phyloP scores from a whole-genome alignment of 2,797 vertebrate genomes.

The Hippoglossus hippoglossus region DNA sequence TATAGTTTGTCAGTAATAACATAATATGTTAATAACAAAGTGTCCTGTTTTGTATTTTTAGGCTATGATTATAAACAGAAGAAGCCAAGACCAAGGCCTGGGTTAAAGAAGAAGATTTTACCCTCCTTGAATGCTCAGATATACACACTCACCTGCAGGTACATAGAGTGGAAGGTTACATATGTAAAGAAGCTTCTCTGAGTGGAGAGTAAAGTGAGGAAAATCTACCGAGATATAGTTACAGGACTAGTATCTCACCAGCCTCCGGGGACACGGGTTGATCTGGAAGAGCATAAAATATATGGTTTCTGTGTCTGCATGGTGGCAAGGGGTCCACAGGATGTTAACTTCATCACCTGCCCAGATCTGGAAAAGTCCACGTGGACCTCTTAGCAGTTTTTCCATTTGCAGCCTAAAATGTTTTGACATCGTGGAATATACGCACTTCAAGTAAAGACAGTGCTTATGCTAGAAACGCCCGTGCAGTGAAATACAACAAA shows the following conservation, averaged over 20 bases:
- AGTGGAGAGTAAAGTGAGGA: background rate
- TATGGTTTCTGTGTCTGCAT: no score
- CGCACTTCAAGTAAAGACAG: no score
- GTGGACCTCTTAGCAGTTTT: no score
- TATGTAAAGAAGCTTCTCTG: slow-evolving; percentile 4
- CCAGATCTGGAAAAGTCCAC: no score
- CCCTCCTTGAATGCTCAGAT: slow-evolving; percentile 89
- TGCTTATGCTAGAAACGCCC: no score
- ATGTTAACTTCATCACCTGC: no score
- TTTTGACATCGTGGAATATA: no score
- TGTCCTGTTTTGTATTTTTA: slow-evolving; percentile 64
- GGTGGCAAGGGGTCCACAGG: no score
- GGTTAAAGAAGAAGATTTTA: slow-evolving; percentile 91
- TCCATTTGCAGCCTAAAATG: no score
- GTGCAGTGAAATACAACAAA: no score
- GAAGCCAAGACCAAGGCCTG: slow-evolving; percentile 91
- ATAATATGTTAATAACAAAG: slow-evolving; percentile 21
- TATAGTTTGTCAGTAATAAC: slow-evolving; percentile 12
- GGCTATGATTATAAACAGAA: slow-evolving; percentile 93
- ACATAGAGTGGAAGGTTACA: slow-evolving; percentile 35
- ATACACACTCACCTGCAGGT: slow-evolving; percentile 97
- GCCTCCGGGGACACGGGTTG: background rate
- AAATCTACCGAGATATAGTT: background rate
- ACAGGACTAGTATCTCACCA: background rate
- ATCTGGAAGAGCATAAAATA: background rate